A percentile compares a stretch with the other conserved stretches of the same genome.
Evolutionary conservation across 2,888 invertebrate species (phyloP).

Genomic region (Mylabris sibirica): DNA sequence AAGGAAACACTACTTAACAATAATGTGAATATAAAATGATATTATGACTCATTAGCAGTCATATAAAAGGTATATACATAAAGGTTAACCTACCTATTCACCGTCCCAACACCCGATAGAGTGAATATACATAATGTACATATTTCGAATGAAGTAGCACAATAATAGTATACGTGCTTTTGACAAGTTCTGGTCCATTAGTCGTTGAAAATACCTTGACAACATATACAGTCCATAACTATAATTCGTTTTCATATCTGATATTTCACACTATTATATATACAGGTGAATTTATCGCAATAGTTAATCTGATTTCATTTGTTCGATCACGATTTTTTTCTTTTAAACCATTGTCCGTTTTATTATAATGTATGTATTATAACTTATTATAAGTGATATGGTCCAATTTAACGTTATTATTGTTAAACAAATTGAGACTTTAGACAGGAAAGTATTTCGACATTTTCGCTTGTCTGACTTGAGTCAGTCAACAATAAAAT

Average conservation of each 20-base stretch:
- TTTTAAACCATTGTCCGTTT: neutral
- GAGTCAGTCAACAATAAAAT: conserved; percentile 7
- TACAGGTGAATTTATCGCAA: conserved; percentile 15
- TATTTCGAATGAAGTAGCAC: conserved; percentile 20
- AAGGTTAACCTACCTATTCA: conserved; percentile 9
- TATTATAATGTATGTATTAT: neutral
- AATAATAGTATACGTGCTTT: conserved; percentile 32
- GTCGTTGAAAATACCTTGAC: conserved; percentile 27
- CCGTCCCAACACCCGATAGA: conserved; percentile 1
- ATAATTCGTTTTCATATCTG: conserved; percentile 24
- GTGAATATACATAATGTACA: neutral
- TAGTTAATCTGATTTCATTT: conserved; percentile 15
- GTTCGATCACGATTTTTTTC: conserved; percentile 16
- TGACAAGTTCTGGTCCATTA: conserved; percentile 34
- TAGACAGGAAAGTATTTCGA: neutral
- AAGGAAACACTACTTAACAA: neutral
- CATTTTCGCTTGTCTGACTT: neutral
- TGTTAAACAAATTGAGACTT: conserved; percentile 4
- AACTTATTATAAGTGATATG: neutral
- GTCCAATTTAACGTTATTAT: neutral
- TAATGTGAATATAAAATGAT: conserved; percentile 2
- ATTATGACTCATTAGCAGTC: conserved; percentile 10
- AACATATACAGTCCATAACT: conserved; percentile 18
- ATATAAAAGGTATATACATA: neutral
- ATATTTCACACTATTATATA: conserved; percentile 22